Evolutionary conservation across 2,888 invertebrate genomes (phyloP).

Genomic region (Orthosia gothica): DNA sequence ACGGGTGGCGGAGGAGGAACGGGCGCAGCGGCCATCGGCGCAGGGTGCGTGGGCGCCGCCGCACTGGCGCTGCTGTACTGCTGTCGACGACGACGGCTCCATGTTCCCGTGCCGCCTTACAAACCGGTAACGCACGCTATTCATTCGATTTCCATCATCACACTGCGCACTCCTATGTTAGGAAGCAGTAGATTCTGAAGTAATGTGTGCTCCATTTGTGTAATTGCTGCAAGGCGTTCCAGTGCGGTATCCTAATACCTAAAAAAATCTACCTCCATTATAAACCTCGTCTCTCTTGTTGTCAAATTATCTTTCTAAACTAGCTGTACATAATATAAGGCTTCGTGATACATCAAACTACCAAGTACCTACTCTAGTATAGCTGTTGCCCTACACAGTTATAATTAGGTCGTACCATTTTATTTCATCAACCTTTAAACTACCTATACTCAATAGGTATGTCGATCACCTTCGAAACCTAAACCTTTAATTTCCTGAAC

Average conservation of each 20-base stretch:
- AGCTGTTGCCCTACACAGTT: neutral
- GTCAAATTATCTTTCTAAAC: neutral
- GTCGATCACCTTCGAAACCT: neutral
- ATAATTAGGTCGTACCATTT: neutral
- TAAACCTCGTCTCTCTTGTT: neutral
- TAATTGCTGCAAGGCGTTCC: too few relatives aligned
- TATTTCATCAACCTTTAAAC: neutral
- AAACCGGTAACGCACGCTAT: conserved; percentile 34
- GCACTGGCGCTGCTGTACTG: conserved; percentile 53
- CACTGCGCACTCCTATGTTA: too few relatives aligned
- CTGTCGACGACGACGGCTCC: conserved; percentile 42
- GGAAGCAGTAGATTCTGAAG: too few relatives aligned
- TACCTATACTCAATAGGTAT: neutral
- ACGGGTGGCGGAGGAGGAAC: conserved; percentile 59
- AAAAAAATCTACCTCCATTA: neutral
- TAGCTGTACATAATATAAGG: neutral
- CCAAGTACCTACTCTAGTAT: neutral
- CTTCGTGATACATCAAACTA: neutral
- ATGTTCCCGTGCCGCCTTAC: conserved; percentile 59
- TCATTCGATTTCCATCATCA: too few relatives aligned
- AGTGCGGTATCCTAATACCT: neutral
- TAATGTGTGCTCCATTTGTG: too few relatives aligned
- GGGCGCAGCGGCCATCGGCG: conserved; percentile 67
- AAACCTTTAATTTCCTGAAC: neutral
- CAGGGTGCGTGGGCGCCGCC: conserved; percentile 58